A percentile compares a stretch with the other conserved stretches of the same genome.
These are phyloP conservation scores for Psammodynastes pulverulentus DNA, from an alignment of 2,113 vertebrate genomes.

Conservation along the genomic window DNA sequence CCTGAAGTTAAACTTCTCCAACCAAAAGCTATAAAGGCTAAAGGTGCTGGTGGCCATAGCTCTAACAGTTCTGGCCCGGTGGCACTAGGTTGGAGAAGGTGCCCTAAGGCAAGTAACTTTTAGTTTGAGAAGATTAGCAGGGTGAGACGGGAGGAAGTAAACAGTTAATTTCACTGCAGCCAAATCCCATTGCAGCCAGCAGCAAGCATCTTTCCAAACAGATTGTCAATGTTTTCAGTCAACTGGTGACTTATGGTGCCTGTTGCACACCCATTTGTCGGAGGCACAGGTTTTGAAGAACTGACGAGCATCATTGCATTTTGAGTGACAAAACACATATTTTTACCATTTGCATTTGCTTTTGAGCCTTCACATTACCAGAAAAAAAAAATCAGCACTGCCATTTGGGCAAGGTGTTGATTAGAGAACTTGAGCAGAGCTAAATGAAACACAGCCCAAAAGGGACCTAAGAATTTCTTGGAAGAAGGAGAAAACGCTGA, in stretches of 20 bases:
- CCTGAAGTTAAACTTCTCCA: background rate
- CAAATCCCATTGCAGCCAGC: background rate
- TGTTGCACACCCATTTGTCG: conserved; percentile 3
- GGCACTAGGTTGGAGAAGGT: background rate
- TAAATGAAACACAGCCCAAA: background rate
- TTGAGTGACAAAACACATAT: background rate
- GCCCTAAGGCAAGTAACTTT: background rate
- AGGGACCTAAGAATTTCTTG: background rate
- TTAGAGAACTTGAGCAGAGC: background rate
- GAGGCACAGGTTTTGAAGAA: background rate
- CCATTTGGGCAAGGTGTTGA: background rate
- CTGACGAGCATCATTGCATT: background rate
- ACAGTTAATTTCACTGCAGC: background rate
- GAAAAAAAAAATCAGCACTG: background rate
- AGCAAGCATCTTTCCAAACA: background rate
- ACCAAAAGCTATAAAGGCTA: background rate
- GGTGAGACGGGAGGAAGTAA: background rate
- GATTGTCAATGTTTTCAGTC: background rate
- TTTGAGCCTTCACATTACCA: background rate
- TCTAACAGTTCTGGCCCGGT: background rate
- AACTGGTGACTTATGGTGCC: background rate
- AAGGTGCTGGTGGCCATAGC: background rate
- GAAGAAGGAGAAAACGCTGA: background rate
- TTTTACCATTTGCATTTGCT: conserved; percentile 17
- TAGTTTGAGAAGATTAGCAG: background rate